Evolutionary conservation across 2,888 invertebrate genomes (phyloP), one percentile per base, ranked within the genome.

Genomic region (Gymnoscelis rufifasciata): DNA sequence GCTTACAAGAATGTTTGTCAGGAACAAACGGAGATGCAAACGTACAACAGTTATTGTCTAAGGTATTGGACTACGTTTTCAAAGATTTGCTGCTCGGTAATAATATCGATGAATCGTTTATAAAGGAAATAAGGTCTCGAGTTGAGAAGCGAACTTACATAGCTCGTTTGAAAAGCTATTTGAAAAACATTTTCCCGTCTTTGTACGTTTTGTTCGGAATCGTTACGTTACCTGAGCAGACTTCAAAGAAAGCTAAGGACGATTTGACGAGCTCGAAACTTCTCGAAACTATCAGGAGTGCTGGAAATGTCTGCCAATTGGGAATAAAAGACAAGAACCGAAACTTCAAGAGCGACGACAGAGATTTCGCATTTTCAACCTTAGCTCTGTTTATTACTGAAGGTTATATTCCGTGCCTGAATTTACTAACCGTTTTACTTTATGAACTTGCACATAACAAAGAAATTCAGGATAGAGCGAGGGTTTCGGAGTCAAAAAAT

Each of bases 1-100:
- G 74, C 73, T 78, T 82, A 72, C 78, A 77, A 72, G 79, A 74
- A 71, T 80, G 79, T 86, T 84, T 86, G 81, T 74, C 77, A 63
- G 83, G 82, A 83, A 84, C 78, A 80, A 86, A 82, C 73, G 87
- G 80, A 70, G 83, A 83, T 69, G 74, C 74, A 68, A 83, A 81
- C 71, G 79, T 84, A 74, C 84, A 82, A 78, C 73, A 78, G 68
- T 75, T 83, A 72, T 74, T 87, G 77, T 77, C 79, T 64, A 73
- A 78, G 70, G 71, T 84, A 80, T 78, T 88, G 82, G 87, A 88
- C 69, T 71, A 70, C 67, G 72, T 83, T 66, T 84, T 84, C 70
- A 74, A 74, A 62, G 77, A 78, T 71, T 72, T 84, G 60, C 76
- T 87, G 48, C 67, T 84, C 46, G 77, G 74, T 56, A 70, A 71